phyloP scores from a whole-genome alignment of 1,140 invertebrate genomes.

The Zaprionus gabonicus region DNA sequence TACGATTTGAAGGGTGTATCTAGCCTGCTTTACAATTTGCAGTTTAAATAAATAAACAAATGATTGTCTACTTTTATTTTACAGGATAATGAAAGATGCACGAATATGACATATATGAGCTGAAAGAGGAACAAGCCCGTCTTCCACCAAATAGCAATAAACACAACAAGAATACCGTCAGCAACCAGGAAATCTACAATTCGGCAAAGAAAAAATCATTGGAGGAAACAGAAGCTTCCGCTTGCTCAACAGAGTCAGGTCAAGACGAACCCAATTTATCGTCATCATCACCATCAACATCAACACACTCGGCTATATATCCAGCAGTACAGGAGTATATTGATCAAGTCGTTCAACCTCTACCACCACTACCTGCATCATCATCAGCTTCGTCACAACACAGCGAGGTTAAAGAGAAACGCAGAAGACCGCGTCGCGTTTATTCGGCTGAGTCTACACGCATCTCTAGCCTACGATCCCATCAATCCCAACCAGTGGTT shows the following conservation, averaged over 20 bases:
- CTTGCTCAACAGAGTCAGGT: constrained; percentile 13
- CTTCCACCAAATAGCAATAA: constrained; percentile 64
- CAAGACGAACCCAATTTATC: background rate
- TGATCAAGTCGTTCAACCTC: constrained; percentile 33
- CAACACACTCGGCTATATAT: constrained; percentile 18
- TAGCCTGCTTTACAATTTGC: background rate
- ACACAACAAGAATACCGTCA: constrained; percentile 3
- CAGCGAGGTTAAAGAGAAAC: background rate
- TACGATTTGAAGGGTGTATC: background rate
- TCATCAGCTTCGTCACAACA: background rate
- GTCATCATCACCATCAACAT: background rate
- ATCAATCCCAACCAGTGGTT: constrained; percentile 20
- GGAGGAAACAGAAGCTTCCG: constrained; percentile 21
- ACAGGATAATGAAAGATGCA: constrained; percentile 84
- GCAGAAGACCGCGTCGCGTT: constrained; percentile 54
- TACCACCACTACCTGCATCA: background rate
- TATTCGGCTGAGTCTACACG: constrained; percentile 55
- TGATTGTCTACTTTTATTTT: background rate
- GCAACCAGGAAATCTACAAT: background rate
- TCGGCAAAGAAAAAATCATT: constrained; percentile 2
- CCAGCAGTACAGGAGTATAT: constrained; percentile 25
- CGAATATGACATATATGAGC: constrained; percentile 80
- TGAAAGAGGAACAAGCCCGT: constrained; percentile 75
- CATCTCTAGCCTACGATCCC: constrained; percentile 56
- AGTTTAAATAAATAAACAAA: background rate